These are phyloP conservation scores for Picus viridis DNA, from an alignment of 2,797 vertebrate species.

Conservation along the genomic window DNA sequence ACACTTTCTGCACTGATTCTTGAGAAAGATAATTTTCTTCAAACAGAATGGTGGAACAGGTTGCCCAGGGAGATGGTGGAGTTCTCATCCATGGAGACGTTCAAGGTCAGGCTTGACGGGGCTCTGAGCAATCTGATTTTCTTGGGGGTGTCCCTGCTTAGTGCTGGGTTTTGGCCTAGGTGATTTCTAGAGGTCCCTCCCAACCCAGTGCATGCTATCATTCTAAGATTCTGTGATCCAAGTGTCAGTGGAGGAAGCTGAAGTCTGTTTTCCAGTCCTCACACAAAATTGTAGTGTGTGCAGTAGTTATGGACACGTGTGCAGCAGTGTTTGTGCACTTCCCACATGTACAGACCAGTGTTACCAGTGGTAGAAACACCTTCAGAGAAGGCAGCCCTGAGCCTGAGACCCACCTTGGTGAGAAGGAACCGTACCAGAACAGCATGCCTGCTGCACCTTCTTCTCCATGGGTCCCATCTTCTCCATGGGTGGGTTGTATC, in stretches of 20 bases:
- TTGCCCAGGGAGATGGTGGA: too few species aligned
- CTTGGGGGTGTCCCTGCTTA: too few species aligned
- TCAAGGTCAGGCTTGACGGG: too few species aligned
- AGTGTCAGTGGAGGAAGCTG: background rate
- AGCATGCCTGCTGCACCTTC: background rate
- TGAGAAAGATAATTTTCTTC: background rate
- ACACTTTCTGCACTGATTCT: background rate
- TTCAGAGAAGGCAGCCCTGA: background rate
- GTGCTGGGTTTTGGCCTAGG: too few species aligned
- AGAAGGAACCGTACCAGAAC: background rate
- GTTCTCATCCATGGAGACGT: too few species aligned
- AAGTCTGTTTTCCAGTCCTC: background rate
- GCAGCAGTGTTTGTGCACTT: fast-evolving
- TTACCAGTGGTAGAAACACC: background rate
- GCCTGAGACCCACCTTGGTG: background rate
- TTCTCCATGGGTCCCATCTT: fast-evolving
- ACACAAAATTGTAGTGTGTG: background rate
- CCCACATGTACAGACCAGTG: background rate
- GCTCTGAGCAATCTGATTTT: too few species aligned
- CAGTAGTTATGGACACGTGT: fast-evolving
- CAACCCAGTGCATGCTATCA: too few species aligned
- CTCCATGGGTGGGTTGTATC: background rate
- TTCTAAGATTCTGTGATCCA: background rate
- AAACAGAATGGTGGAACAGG: background rate
- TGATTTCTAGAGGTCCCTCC: too few species aligned